Conservation (phyloP, 35 echinoderm and acorn worm species). For the Holothuria glaberrima region DNA sequence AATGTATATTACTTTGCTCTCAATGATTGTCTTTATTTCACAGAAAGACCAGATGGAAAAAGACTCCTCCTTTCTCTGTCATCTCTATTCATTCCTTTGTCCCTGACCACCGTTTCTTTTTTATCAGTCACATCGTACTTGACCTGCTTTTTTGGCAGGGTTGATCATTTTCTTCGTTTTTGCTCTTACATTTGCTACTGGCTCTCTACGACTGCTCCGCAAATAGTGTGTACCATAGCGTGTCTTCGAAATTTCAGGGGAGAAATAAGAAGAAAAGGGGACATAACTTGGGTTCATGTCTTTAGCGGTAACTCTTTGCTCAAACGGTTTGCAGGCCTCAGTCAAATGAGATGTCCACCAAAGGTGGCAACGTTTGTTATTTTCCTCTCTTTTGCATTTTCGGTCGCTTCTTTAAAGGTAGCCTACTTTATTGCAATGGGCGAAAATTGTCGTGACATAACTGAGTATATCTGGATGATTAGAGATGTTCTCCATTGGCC, state of each 20-base stretch:
- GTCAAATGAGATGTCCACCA: too few relatives aligned
- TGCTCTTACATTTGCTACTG: neutral
- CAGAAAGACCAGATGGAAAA: too few relatives aligned
- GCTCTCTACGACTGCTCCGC: neutral
- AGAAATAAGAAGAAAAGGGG: neutral
- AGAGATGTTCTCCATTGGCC: neutral
- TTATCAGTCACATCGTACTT: neutral
- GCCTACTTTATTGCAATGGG: neutral
- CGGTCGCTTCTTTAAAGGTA: neutral
- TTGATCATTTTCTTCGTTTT: conserved; percentile 19
- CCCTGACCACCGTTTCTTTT: neutral
- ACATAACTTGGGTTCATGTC: neutral
- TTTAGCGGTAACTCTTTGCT: neutral
- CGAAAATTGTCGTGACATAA: neutral
- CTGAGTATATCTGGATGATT: neutral
- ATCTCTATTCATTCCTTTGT: neutral
- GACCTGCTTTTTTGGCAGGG: neutral
- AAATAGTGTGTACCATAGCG: neutral
- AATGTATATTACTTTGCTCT: too few relatives aligned
- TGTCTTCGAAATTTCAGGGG: neutral
- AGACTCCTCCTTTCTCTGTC: too few relatives aligned
- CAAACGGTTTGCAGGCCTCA: neutral
- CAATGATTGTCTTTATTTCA: too few relatives aligned
- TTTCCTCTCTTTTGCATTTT: neutral
- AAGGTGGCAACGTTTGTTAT: neutral